Conservation (phyloP, 2,888 invertebrate species). For the Melitaea athalia region DNA sequence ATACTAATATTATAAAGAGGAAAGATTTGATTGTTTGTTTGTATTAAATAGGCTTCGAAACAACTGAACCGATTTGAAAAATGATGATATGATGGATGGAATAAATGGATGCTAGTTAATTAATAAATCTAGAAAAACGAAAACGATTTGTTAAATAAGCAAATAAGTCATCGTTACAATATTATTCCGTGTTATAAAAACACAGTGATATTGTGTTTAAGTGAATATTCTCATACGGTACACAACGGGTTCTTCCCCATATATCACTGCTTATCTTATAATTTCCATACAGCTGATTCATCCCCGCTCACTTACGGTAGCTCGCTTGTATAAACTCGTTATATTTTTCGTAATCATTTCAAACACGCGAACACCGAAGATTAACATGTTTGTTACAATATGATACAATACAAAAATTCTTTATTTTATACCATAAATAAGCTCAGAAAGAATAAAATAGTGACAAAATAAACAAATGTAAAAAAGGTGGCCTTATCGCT, state of each 20-base stretch:
- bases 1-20: too few species aligned
- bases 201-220: not conserved
- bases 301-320: not conserved
- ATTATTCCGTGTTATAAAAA: not conserved
- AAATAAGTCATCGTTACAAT: not conserved
- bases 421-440: not conserved
- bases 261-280: constrained; percentile 28
- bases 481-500: too few species aligned
- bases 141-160: too few species aligned
- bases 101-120: too few species aligned
- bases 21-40: too few species aligned
- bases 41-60: too few species aligned
- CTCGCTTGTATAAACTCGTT: not conserved
- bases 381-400: not conserved
- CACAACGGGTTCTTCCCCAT: constrained; percentile 23
- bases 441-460: too few species aligned
- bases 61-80: too few species aligned
- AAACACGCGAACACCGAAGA: not conserved
- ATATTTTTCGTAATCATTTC: not conserved
- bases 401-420: not conserved
- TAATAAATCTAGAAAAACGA: too few species aligned
- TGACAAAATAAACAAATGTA: too few species aligned
- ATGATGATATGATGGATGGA: too few species aligned
- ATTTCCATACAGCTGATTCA: constrained; percentile 15
- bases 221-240: constrained; percentile 18